phyloP scores from a whole-genome alignment of 2,113 vertebrate species.

The Acanthisitta chloris region DNA sequence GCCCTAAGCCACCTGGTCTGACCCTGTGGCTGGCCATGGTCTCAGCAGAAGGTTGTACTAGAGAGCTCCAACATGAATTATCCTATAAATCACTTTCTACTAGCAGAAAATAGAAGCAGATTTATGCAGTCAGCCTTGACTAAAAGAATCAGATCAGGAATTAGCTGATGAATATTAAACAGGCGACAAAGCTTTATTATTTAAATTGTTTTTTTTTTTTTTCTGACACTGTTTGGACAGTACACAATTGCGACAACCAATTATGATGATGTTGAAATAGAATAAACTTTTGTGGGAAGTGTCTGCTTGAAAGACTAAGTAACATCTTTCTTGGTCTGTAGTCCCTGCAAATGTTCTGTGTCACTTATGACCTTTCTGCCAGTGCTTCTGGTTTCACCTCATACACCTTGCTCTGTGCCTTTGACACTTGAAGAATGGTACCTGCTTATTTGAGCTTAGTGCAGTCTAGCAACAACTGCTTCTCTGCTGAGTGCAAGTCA shows the following conservation, averaged over 20 bases:
- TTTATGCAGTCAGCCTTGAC: neutral
- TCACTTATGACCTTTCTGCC: accelerated
- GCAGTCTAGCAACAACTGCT: neutral
- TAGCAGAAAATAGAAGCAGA: neutral
- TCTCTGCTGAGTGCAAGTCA: neutral
- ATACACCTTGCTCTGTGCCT: neutral
- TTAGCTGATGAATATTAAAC: neutral
- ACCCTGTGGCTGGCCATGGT: neutral
- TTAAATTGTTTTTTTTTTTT: neutral
- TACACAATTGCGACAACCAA: neutral
- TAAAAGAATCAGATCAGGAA: neutral
- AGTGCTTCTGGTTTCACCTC: neutral
- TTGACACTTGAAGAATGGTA: neutral
- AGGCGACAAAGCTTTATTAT: neutral
- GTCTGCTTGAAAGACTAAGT: neutral
- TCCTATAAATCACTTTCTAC: neutral
- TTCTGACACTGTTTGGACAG: neutral
- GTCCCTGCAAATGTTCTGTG: neutral
- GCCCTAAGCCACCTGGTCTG: neutral
- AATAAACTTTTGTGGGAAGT: neutral
- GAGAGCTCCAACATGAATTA: neutral
- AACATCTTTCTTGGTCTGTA: neutral
- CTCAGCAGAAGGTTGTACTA: neutral
- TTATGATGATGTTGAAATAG: accelerated
- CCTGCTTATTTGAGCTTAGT: neutral